Evolutionary conservation across 2,888 invertebrate species (phyloP), one percentile per base, ranked within the genome.

Genomic region (Leptopilina myrica): DNA sequence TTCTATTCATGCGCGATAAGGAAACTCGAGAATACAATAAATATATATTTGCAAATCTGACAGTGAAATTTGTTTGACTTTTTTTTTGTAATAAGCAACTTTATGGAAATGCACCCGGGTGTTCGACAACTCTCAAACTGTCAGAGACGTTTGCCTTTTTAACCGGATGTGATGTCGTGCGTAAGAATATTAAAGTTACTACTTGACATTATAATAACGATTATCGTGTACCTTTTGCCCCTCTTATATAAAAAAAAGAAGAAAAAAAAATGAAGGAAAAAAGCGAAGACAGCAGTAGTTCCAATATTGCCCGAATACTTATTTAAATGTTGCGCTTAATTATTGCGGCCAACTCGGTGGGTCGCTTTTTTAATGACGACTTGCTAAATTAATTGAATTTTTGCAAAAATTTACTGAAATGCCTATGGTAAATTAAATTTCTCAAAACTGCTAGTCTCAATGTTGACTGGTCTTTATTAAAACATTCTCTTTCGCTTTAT

Each of bases 131-230:
- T 67, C 76, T 76, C 77, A 78, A 73, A 75, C 80, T 80, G 83
- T 6, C 15, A 59, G 66, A 66, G 67, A 20, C 12, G 49, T 79
- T 84, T 65, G 82, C 76, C 79, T 83, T 83, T 66, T 83, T 66
- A 79, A 79, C 83, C 84, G 84, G 84, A 84, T 81, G 76, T 84
- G 83, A 82, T 83, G 82, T 81, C 84, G 77, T 78, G 59, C 75
- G 56, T 69, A 73, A 81, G 64, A 83, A 78, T 81, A 83, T 84
- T 80, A 79, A 79, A 81, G 79, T 79, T 79, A 77, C 78, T 79
- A 65, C 64, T 46, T 80, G 76, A 73, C 84, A 84, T 82, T 81
- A 79, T 78, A 80, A 84, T 84, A 82, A 84, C 78, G 80, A 78
- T 77, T 69, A 69, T 69, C 20, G 14, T 69, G 67, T 69, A 69